phyloP scores from a whole-genome alignment of 2,113 vertebrate genomes.

The Colius striatus region DNA sequence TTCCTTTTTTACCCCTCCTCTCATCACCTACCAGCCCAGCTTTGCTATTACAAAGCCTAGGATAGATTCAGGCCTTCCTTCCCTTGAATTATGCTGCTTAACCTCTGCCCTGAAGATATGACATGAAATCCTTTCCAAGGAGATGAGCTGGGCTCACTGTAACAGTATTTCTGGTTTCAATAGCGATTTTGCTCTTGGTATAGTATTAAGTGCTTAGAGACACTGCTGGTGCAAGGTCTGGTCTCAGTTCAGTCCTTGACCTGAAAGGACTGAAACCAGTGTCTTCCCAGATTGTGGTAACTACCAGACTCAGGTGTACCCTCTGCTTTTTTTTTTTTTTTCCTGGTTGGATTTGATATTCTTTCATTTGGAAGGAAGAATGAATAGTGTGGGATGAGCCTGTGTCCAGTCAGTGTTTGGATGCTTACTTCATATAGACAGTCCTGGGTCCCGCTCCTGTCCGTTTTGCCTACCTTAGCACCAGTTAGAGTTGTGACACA shows the following conservation, averaged over 20 bases:
- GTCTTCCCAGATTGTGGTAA: not conserved
- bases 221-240: not conserved
- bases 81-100: not conserved
- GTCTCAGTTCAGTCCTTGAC: not conserved
- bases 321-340: not conserved
- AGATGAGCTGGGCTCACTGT: not conserved
- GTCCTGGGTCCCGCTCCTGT: not conserved
- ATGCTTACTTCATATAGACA: not conserved
- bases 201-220: not conserved
- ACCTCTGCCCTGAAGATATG: not conserved
- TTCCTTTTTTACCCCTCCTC: not conserved
- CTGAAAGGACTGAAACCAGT: not conserved
- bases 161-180: not conserved
- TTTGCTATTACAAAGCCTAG: not conserved
- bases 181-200: not conserved
- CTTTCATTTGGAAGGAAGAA: not conserved
- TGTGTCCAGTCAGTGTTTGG: accelerated
- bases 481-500: not conserved
- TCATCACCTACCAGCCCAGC: not conserved
- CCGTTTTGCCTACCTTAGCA: accelerated
- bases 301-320: not conserved
- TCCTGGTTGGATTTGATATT: not conserved
- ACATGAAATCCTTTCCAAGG: not conserved
- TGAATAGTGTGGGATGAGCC: accelerated
- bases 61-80: not conserved